A percentile compares a stretch with the other conserved stretches of the same genome.
phyloP scores from a whole-genome alignment of 2,888 invertebrate species.

The Ethmia dodecea region DNA sequence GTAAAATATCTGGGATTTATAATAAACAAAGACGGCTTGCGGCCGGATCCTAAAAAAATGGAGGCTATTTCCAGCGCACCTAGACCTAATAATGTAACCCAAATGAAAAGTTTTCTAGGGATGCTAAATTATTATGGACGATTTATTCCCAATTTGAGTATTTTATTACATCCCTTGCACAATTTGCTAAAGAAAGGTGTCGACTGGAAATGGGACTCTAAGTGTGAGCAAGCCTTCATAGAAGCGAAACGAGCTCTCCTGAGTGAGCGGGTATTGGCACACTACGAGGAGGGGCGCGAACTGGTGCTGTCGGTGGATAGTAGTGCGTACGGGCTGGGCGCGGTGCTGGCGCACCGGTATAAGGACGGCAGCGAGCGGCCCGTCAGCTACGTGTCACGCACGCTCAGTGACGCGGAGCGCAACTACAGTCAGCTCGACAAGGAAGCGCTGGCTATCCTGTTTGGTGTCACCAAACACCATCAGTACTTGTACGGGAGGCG shows the following conservation, averaged over 20 bases:
- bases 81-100: constrained; percentile 2
- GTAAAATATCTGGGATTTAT: constrained; percentile 10
- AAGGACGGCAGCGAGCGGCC: constrained; percentile 4
- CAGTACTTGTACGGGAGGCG: constrained; percentile 6
- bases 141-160: constrained; percentile 4
- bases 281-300: constrained; percentile 14
- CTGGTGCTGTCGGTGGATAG: constrained; percentile 1
- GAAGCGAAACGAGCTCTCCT: constrained; percentile 1
- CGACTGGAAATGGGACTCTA: constrained; percentile 4
- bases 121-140: constrained; percentile 8
- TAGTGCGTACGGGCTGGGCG: constrained; percentile 3
- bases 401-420: constrained; percentile 2
- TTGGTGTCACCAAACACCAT: constrained; percentile 6
- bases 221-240: not conserved
- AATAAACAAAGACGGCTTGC: constrained; percentile 6
- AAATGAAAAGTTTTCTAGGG: constrained; percentile 7
- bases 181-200: constrained; percentile 1
- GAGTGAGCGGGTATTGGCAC: constrained; percentile 8
- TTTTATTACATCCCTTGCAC: constrained; percentile 3
- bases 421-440: constrained; percentile 4
- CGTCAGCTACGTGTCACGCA: constrained; percentile 8
- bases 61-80: constrained; percentile 3
- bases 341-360: constrained; percentile 3
- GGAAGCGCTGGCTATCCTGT: constrained; percentile 7
- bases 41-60: constrained; percentile 4